Percentiles rank a stretch among this genome's conserved stretches.
These are phyloP conservation scores for Tiliacea citrago DNA, from an alignment of 2,888 invertebrate species.

Conservation along the genomic window DNA sequence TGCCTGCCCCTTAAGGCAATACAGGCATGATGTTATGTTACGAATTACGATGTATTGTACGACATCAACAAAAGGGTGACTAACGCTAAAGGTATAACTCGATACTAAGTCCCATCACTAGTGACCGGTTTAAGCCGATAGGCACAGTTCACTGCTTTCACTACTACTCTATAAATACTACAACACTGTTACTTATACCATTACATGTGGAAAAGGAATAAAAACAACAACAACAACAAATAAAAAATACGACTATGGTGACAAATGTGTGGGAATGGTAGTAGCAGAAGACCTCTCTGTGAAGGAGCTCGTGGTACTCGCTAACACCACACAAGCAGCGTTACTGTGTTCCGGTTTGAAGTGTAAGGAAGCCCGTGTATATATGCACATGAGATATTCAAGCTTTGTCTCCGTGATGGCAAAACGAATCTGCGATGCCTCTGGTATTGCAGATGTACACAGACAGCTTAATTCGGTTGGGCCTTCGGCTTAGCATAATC, in stretches of 20 bases:
- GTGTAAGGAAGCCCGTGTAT: not conserved
- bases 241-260: not conserved
- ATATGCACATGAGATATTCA: not conserved
- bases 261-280: not conserved
- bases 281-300: not conserved
- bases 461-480: not conserved
- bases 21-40: not conserved
- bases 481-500: not conserved
- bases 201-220: not conserved
- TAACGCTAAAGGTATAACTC: not conserved
- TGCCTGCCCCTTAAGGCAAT: too few relatives aligned
- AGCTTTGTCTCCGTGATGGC: not conserved
- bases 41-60: not conserved
- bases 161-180: slow-evolving; percentile 30
- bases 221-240: not conserved
- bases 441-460: not conserved
- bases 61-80: not conserved
- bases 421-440: not conserved
- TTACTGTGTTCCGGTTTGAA: not conserved
- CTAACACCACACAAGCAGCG: not conserved
- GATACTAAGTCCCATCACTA: slow-evolving; percentile 36
- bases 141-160: slow-evolving; percentile 45
- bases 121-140: slow-evolving; percentile 44
- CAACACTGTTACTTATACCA: not conserved
- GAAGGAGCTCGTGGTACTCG: not conserved